Conservation (phyloP, 2,888 invertebrate genomes). For the Sarcophaga caerulescens region DNA sequence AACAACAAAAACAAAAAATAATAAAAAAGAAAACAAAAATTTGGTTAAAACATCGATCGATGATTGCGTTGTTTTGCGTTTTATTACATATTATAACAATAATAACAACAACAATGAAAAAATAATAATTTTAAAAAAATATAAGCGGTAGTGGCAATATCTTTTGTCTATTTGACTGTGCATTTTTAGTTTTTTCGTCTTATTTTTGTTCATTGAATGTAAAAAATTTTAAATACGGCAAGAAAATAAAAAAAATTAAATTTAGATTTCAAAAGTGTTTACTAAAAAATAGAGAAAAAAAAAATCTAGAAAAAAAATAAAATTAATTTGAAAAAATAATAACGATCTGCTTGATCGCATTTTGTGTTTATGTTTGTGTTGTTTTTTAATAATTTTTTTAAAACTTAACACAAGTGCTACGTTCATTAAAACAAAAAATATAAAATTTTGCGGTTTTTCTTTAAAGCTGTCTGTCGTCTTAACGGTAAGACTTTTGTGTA, state of each 20-base stretch:
- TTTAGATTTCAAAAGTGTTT: too few relatives aligned
- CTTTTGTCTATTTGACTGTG: conserved; percentile 9
- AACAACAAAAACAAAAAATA: conserved; percentile 7
- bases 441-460: not conserved
- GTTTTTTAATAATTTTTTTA: not conserved
- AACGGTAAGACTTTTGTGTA: not conserved
- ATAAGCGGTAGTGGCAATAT: conserved; percentile 17
- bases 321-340: not conserved
- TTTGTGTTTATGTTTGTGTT: conserved; percentile 29
- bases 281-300: too few relatives aligned
- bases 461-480: not conserved
- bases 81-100: conserved; percentile 49
- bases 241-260: not conserved
- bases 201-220: not conserved
- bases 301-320: too few relatives aligned
- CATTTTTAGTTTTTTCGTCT: conserved; percentile 19
- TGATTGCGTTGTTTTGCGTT: conserved; percentile 55
- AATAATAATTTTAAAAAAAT: not conserved
- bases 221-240: conserved; percentile 18
- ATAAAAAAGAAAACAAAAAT: not conserved
- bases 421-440: not conserved
- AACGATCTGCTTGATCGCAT: conserved; percentile 55
- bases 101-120: conserved; percentile 33
- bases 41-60: conserved; percentile 36
- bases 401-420: not conserved